These are phyloP conservation scores for Oncorhynchus nerka DNA, from an alignment of 2,113 vertebrate species.

Conservation along the genomic window DNA sequence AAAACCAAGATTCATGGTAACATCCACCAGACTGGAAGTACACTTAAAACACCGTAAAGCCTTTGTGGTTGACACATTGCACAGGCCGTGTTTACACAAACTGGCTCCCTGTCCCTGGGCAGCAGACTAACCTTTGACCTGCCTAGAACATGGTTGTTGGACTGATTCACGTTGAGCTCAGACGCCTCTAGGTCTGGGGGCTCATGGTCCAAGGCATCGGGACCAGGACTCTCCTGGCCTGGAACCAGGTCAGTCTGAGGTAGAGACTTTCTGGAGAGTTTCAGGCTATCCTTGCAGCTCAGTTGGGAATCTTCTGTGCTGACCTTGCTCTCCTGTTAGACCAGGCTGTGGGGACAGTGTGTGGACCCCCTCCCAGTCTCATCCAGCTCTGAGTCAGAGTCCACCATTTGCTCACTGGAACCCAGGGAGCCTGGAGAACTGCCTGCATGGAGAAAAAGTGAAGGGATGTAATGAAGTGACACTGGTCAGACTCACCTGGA, in stretches of 20 bases:
- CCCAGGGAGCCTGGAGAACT: conserved; percentile 63
- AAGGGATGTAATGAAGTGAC: too few relatives aligned
- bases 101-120: conserved; percentile 28
- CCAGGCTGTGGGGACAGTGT: neutral
- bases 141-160: conserved; percentile 37
- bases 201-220: neutral
- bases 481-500: neutral
- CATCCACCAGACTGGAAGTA: neutral
- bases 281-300: conserved; percentile 63
- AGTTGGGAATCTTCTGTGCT: conserved; percentile 72
- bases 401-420: conserved; percentile 72
- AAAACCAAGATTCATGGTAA: neutral
- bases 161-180: conserved; percentile 72
- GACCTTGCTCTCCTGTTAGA: conserved; percentile 70
- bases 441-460: conserved; percentile 19
- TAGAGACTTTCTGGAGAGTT: conserved; percentile 47
- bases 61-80: neutral
- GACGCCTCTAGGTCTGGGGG: conserved; percentile 55
- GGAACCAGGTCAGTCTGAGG: conserved; percentile 29
- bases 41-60: neutral
- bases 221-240: neutral
- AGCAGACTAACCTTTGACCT: conserved; percentile 22
- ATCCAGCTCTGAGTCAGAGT: conserved; percentile 87
- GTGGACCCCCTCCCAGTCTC: conserved; percentile 35
- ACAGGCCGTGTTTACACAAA: conserved; percentile 50